These are phyloP conservation scores for Nezara viridula DNA, from an alignment of 2,888 invertebrate species.

Conservation along the genomic window DNA sequence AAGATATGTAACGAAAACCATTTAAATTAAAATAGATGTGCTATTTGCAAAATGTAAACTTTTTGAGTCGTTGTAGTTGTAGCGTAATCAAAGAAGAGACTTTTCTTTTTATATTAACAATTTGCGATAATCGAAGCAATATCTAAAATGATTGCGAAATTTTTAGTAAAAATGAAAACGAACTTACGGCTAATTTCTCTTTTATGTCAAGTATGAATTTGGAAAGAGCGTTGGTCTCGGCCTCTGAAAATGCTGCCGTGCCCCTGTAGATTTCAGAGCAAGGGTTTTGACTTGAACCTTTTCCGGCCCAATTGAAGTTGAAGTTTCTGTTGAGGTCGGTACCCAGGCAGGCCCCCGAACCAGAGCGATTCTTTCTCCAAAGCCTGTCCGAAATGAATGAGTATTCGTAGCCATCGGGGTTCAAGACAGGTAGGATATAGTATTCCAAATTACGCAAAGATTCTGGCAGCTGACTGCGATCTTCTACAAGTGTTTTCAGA, in stretches of 20 bases:
- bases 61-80: too few relatives aligned
- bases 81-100: too few relatives aligned
- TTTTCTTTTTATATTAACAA: too few relatives aligned
- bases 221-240: slow-evolving; percentile 69
- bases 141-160: too few relatives aligned
- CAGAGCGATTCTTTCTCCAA: slow-evolving; percentile 71
- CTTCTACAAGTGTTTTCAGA: slow-evolving; percentile 78
- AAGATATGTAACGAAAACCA: too few relatives aligned
- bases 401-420: slow-evolving; percentile 89
- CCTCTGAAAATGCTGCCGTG: slow-evolving; percentile 70
- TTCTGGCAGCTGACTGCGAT: slow-evolving; percentile 78
- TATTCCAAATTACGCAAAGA: slow-evolving; percentile 76
- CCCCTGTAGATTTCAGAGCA: slow-evolving; percentile 72
- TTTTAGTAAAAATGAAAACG: not conserved
- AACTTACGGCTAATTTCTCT: slow-evolving; percentile 69
- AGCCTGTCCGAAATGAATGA: slow-evolving; percentile 81
- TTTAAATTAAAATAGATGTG: too few relatives aligned
- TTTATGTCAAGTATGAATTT: slow-evolving; percentile 68
- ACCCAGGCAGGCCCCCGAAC: slow-evolving; percentile 74
- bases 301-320: slow-evolving; percentile 71
- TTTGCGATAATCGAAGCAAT: too few relatives aligned
- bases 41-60: not conserved
- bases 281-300: slow-evolving; percentile 70
- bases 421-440: slow-evolving; percentile 69
- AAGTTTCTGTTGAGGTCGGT: slow-evolving; percentile 90